Percentiles rank a stretch among this genome's conserved stretches.
Conservation (phyloP, 2,888 invertebrate species). For the Calameuta pallipes region DNA sequence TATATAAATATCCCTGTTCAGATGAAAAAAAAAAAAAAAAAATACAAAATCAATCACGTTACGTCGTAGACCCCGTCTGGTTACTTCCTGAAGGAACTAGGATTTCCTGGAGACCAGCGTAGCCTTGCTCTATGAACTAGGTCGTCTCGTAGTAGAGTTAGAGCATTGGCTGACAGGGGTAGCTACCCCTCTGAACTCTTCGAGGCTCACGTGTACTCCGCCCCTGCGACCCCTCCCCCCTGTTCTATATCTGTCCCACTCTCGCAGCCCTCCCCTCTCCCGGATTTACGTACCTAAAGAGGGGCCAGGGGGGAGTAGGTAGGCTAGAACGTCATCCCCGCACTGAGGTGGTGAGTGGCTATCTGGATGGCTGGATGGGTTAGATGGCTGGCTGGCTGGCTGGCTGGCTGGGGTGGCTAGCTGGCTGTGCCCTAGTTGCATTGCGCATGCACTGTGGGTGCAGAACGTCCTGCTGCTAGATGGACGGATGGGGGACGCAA, state of each 20-base stretch:
- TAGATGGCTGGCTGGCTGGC: not conserved
- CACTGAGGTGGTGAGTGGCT: not conserved
- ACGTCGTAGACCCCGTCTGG: not conserved
- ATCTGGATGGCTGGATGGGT: not conserved
- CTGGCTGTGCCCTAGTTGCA: slow-evolving; percentile 13
- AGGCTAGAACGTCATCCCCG: not conserved
- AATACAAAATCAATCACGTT: not conserved
- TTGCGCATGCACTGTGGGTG: slow-evolving; percentile 12
- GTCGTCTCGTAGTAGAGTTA: slow-evolving; percentile 41
- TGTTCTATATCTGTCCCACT: slow-evolving; percentile 16
- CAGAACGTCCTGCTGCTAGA: slow-evolving; percentile 1
- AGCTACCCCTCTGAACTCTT: slow-evolving; percentile 2
- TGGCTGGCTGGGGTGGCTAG: slow-evolving; percentile 2
- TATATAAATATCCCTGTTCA: not conserved
- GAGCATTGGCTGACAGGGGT: slow-evolving; percentile 43
- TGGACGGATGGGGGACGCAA: not conserved
- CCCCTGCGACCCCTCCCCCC: slow-evolving; percentile 16
- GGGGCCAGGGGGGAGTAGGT: not conserved
- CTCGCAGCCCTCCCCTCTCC: not conserved
- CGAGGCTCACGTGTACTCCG: not conserved
- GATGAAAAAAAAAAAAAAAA: not conserved
- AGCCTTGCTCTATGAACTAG: slow-evolving; percentile 60
- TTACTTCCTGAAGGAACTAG: not conserved
- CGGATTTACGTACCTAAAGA: not conserved
- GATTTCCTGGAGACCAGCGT: slow-evolving; percentile 15